Conservation (phyloP, 2,797 vertebrate genomes). For the Rhinoraja longicauda region DNA sequence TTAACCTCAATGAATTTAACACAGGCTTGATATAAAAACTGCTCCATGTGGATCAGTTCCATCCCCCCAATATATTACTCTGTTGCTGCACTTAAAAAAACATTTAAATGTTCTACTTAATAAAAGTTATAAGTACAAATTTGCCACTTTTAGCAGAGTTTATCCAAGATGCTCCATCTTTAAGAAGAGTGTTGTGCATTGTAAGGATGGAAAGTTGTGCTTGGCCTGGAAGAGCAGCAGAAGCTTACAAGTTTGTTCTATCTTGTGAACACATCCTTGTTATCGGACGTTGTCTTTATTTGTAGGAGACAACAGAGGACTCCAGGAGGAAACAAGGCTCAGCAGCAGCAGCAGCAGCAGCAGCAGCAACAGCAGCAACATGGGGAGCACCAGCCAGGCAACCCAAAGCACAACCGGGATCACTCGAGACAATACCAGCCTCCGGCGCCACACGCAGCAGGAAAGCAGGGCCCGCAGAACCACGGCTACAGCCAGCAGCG, state of each 20-base stretch:
- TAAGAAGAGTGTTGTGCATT: constrained; percentile 4
- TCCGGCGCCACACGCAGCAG: constrained; percentile 62
- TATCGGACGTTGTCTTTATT: constrained; percentile 51
- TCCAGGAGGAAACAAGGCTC: constrained; percentile 61
- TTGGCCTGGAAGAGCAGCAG: not conserved
- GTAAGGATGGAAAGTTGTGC: not conserved
- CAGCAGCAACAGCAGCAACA: constrained; percentile 50
- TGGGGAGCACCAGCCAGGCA: constrained; percentile 67
- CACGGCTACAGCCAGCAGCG: constrained; percentile 94
- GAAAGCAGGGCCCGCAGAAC: constrained; percentile 67
- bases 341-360: constrained; percentile 51
- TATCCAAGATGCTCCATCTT: not conserved
- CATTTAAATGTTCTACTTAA: not conserved
- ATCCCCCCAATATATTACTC: not conserved
- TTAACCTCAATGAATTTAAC: not conserved
- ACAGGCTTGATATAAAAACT: not conserved
- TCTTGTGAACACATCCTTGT: constrained; percentile 1
- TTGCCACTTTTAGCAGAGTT: not conserved
- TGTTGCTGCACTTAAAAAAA: not conserved
- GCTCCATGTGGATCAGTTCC: not conserved
- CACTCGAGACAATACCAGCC: constrained; percentile 72
- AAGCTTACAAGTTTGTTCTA: not conserved
- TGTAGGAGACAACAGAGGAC: constrained; percentile 80
- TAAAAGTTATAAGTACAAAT: not conserved
- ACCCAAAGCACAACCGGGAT: constrained; percentile 69